Conservation (phyloP, 37 sponge, comb jelly and placozoan species). For the Geodia barretti region DNA sequence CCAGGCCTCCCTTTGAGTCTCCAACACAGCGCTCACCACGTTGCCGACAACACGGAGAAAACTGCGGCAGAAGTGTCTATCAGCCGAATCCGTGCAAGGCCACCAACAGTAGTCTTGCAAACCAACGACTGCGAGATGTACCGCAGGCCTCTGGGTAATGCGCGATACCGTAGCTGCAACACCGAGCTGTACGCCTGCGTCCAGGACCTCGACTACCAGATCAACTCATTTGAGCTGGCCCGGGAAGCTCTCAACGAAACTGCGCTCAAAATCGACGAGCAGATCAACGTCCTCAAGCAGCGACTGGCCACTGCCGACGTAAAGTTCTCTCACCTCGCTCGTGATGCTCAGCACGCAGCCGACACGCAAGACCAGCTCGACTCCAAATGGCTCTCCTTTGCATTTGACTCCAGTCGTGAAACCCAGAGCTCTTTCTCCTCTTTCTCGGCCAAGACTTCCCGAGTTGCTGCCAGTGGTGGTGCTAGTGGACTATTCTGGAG, state of each 20-base stretch:
- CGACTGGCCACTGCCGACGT: not conserved
- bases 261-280: not conserved
- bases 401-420: conserved; percentile 35
- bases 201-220: conserved; percentile 4
- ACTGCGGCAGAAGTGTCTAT: too few relatives aligned
- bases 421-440: too few relatives aligned
- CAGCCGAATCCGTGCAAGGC: conserved; percentile 7
- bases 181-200: conserved; percentile 13
- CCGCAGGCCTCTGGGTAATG: not conserved
- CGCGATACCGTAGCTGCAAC: too few relatives aligned
- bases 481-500: not conserved
- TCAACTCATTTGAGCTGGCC: not conserved
- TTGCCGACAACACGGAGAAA: conserved; percentile 4
- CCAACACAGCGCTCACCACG: not conserved
- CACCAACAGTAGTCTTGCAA: too few relatives aligned
- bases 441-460: not conserved
- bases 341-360: too few relatives aligned
- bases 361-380: conserved; percentile 23
- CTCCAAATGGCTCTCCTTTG: conserved; percentile 42
- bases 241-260: not conserved
- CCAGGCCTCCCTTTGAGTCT: not conserved
- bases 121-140: not conserved
- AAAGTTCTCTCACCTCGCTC: conserved; percentile 10
- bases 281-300: not conserved
- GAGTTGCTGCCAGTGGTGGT: not conserved